These are phyloP conservation scores for Sciurus niger DNA, from an alignment of 2,113 vertebrate genomes.

Conservation along the genomic window DNA sequence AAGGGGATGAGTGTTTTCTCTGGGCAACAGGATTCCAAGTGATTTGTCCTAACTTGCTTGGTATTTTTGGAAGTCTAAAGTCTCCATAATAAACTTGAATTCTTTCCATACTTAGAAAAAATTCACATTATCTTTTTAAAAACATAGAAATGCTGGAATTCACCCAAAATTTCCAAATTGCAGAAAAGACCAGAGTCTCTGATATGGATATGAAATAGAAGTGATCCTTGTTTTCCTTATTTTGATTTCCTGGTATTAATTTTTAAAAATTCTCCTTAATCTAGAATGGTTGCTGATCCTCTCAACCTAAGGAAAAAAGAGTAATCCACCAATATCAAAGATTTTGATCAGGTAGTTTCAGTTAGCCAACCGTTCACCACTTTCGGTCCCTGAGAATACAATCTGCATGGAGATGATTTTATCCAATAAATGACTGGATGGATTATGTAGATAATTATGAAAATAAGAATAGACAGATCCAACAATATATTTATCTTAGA, in stretches of 20 bases:
- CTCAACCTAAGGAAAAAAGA: not conserved
- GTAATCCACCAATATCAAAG: not conserved
- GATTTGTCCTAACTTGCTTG: not conserved
- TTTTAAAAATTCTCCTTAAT: not conserved
- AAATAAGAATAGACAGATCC: not conserved
- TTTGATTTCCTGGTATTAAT: slow-evolving; percentile 17
- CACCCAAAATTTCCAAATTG: slow-evolving; percentile 51
- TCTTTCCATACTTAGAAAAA: slow-evolving; percentile 23
- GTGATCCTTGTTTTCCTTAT: not conserved
- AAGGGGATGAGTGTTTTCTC: not conserved
- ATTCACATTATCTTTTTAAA: not conserved
- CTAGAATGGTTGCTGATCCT: not conserved
- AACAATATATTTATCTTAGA: not conserved
- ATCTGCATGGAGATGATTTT: not conserved
- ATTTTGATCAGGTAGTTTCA: not conserved
- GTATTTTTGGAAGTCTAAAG: slow-evolving; percentile 20
- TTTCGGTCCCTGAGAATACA: not conserved
- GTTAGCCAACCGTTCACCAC: not conserved
- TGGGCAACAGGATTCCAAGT: not conserved
- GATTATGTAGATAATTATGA: not conserved
- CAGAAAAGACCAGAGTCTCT: not conserved
- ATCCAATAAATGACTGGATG: not conserved
- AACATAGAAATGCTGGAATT: not conserved
- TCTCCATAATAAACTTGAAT: not conserved
- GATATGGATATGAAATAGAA: not conserved